Base-by-base conservation (phyloP, 2,888 invertebrate genomes). In the Lochmaea capreae region DNA sequence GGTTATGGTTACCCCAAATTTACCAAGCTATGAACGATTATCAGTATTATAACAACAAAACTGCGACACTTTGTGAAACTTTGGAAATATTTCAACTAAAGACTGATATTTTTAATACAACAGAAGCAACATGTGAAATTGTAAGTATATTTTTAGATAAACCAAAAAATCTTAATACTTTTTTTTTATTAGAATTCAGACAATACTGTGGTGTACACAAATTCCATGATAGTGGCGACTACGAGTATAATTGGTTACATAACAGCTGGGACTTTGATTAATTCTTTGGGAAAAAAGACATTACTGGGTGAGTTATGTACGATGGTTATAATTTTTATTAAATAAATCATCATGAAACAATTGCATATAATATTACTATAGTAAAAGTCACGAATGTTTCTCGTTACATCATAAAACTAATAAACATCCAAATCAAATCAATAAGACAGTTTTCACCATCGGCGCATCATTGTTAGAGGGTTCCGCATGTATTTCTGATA, bases 1-100 rank as follows among this genome's bases (percentile, higher is more conserved):
- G 95, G 16, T 89, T 96, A 46, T 97, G 96, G 96, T 90, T 96
- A 79, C 96, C 96, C 0, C 95, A 96, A 84, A 88, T 97, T 18
- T 95, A 96, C 78, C 91, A 93, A 69, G 93, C 93, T 85, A 92
- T 93, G 67, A 86, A 85, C 75, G 86, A 87, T 73, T 87, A 86
- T 75, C 79, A 84, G 39, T 74, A 78, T 39, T 79, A 86, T 68
- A 82, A 84, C 71, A 79, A 81, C 12, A 82, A 84, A 69, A 81
- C 84, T 5, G 86, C 88, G 22, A 86, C 85, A 72, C 84, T 90
- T 72, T 89, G 89, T 79, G 86, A 87, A 61, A 88, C 89, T 87
- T 78, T 86, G 73, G 80, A 83, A 93, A 94, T 39, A 63, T 79
- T 81, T 57, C 79, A 77, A 77, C 70, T 66, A 5, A 75, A 69